Evolutionary conservation across 2,797 vertebrate genomes (phyloP).

Genomic region (Pangasius mekongensis): DNA sequence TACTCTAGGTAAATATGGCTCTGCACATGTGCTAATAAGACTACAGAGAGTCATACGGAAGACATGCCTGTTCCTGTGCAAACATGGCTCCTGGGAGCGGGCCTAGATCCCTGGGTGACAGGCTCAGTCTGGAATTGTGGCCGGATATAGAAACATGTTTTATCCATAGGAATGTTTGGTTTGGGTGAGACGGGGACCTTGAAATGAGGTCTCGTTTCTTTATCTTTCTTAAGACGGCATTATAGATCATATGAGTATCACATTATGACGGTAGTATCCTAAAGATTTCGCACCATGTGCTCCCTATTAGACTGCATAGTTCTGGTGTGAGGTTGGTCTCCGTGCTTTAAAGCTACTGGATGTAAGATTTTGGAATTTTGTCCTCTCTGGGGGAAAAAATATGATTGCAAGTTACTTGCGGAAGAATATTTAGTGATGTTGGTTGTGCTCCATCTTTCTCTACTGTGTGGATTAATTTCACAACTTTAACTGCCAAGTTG

Average conservation of each 20-base stretch:
- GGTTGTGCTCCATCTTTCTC: not conserved
- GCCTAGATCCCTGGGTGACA: conserved; percentile 15
- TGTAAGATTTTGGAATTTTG: not conserved
- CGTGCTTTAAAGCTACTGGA: not conserved
- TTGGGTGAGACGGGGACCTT: not conserved
- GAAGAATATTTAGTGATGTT: not conserved
- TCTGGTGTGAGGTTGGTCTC: not conserved
- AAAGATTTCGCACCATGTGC: not conserved
- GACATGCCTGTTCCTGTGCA: not conserved
- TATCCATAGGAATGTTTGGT: conserved; percentile 9
- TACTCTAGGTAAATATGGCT: not conserved
- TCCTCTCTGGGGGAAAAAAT: not conserved
- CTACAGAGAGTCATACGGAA: not conserved
- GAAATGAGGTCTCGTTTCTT: conserved; percentile 1
- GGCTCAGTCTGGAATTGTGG: not conserved
- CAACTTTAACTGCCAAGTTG: not conserved
- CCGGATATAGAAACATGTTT: conserved; percentile 11
- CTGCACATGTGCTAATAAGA: not conserved
- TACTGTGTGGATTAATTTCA: not conserved
- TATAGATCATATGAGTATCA: not conserved
- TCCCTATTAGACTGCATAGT: not conserved
- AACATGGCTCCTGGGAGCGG: conserved; percentile 34
- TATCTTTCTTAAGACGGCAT: not conserved
- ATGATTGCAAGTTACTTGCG: not conserved
- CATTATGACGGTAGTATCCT: not conserved